These are phyloP conservation scores for Phenganax marumi DNA, from an alignment of 92 coral and sea anemone genomes.

Conservation along the genomic window DNA sequence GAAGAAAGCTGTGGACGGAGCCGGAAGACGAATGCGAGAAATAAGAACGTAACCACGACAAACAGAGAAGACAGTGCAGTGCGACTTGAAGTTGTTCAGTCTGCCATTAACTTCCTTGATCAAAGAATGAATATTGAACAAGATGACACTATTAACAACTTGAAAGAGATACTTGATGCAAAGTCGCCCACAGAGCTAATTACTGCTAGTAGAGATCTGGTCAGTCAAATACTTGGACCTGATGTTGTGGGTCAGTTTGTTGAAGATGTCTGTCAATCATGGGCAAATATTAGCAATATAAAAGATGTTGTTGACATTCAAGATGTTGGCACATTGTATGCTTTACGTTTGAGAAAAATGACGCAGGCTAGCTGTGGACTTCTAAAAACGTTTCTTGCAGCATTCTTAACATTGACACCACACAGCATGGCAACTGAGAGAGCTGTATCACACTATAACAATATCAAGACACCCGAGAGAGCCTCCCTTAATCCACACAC, in stretches of 20 bases:
- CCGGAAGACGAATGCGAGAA: background rate
- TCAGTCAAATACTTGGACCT: background rate
- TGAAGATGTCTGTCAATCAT: slow-evolving; percentile 1
- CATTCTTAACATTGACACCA: background rate
- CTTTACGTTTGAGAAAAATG: slow-evolving; percentile 15
- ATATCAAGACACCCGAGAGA: background rate
- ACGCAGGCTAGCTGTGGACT: slow-evolving; percentile 15
- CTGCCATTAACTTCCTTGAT: background rate
- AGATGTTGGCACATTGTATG: slow-evolving; percentile 18
- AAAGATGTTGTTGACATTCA: background rate
- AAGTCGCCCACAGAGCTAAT: background rate
- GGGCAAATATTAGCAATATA: slow-evolving; percentile 3
- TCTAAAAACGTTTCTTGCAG: background rate
- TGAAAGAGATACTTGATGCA: background rate
- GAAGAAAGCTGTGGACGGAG: slow-evolving; percentile 11
- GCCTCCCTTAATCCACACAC: background rate
- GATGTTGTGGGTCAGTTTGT: background rate
- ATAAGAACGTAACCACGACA: slow-evolving; percentile 1
- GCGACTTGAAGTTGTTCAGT: slow-evolving; percentile 19
- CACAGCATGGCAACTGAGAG: slow-evolving; percentile 22
- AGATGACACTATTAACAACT: slow-evolving; percentile 7
- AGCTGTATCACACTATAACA: slow-evolving; percentile 17
- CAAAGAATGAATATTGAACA: background rate
- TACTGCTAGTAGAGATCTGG: slow-evolving; percentile 8
- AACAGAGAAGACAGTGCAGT: background rate